Evolutionary conservation across 2,797 vertebrate species (phyloP), one percentile per base, ranked within the genome.

Genomic region (Pygocentrus nattereri): DNA sequence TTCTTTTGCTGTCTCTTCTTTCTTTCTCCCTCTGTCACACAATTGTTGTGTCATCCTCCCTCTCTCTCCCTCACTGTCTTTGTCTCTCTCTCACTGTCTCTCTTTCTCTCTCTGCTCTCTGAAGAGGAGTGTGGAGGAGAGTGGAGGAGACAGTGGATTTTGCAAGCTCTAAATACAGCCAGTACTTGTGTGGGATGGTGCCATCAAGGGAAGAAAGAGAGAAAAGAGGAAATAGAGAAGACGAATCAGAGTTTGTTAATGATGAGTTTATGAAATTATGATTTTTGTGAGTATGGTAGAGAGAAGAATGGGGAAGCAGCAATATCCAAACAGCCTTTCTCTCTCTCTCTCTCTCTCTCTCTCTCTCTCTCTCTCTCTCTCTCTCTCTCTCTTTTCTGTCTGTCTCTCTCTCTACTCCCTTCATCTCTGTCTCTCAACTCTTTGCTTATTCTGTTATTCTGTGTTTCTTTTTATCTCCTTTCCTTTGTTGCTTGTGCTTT

Each of bases 101-200:
- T 79, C 65, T 82, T 27, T 49, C 64, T 58, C 15, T 52, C 31
- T 75, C 61, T 71, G 65, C 81, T 87, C 85, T 86, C 76, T 87
- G 41, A 67, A 58, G 61, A 16, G 59, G 25, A 31, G 61, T 31
- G 30, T 19, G 10, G 73, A 41, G 19, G 64, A 54, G 86, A 94
- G 86, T 79, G 74, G 87, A 93, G 87, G 91, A 93, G 92, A 93
- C 93, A 90, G 90, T 92, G 85, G 88, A 93, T 93, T 94, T 94
- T 93, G 89, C 92, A 93, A 92, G 92, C 93, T 95, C 93, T 93
- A 94, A 93, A 94, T 94, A 93, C 92, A 92, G 90, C 90, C 84
- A 75, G 83, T 89, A 78, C 64, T 56, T 91, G 91, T 91, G 90
- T 86, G 90, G 65, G 79, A 62, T 82, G 78, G 76, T 79, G 80